These are phyloP conservation scores for Lepas anatifera DNA, from an alignment of 2,888 invertebrate genomes.

Conservation along the genomic window DNA sequence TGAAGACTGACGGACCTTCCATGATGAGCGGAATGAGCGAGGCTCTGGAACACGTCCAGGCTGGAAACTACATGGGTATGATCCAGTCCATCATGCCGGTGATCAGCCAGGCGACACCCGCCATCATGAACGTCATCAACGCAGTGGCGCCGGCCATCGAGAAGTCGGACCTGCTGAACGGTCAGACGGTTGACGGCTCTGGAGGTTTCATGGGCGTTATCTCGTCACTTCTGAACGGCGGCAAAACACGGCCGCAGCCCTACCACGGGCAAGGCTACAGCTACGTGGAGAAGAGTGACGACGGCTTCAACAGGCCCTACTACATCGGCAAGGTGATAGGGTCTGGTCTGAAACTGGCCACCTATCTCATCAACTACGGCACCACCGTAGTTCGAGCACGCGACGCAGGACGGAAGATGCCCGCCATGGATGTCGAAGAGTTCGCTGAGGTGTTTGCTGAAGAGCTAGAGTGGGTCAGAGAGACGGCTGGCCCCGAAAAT, in stretches of 20 bases:
- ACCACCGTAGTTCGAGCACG: slow-evolving; percentile 2
- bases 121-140: slow-evolving; percentile 10
- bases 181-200: background rate
- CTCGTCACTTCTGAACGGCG: background rate
- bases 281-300: background rate
- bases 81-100: slow-evolving; percentile 10
- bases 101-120: background rate
- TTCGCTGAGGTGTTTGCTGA: background rate
- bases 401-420: background rate
- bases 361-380: slow-evolving; percentile 8
- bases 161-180: background rate
- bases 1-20: background rate
- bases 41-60: background rate
- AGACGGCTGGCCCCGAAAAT: background rate
- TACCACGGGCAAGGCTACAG: background rate
- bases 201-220: background rate
- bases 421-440: background rate
- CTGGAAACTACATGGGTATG: slow-evolving; percentile 5
- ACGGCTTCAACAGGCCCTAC: slow-evolving; percentile 1
- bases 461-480: background rate
- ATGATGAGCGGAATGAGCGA: background rate
- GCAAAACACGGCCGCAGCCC: background rate
- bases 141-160: background rate
- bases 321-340: slow-evolving; percentile 6
- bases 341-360: background rate